Percentiles rank a stretch among this genome's conserved stretches.
These are phyloP conservation scores for Neosilurus hyrtlii DNA, from an alignment of 2,797 vertebrate species.

Conservation along the genomic window DNA sequence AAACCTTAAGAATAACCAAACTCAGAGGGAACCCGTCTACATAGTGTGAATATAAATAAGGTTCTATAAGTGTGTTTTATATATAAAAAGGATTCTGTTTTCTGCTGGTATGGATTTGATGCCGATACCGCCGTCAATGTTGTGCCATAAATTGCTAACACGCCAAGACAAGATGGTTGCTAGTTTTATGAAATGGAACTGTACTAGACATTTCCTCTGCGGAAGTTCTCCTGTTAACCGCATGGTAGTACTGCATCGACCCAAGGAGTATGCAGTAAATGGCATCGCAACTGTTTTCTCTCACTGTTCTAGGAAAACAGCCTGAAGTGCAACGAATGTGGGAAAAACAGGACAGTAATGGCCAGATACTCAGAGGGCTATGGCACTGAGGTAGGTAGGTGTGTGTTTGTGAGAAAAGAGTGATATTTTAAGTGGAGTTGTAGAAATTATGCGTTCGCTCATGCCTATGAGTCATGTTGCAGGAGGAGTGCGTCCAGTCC, in stretches of 20 bases:
- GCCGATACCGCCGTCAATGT: not conserved
- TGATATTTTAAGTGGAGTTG: conserved; percentile 23
- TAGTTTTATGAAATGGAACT: not conserved
- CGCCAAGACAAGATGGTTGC: not conserved
- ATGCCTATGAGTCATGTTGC: conserved; percentile 48
- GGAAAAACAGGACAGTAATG: conserved; percentile 64
- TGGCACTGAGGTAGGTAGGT: conserved; percentile 73
- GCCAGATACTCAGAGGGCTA: conserved; percentile 77
- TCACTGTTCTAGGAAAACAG: conserved; percentile 32
- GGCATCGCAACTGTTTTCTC: not conserved
- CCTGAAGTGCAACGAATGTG: conserved; percentile 67
- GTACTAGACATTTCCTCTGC: not conserved
- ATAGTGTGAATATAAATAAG: too few relatives aligned
- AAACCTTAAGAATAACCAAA: too few relatives aligned
- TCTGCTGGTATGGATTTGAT: not conserved
- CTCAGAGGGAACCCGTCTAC: too few relatives aligned
- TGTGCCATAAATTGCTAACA: not conserved
- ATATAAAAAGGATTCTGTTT: too few relatives aligned
- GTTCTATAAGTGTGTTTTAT: too few relatives aligned
- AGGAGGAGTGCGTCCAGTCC: conserved; percentile 75
- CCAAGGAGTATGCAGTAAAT: not conserved
- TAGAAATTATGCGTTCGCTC: conserved; percentile 35
- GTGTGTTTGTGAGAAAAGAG: conserved; percentile 29
- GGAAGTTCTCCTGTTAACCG: not conserved
- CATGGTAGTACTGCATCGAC: not conserved